Evolutionary conservation across 1,140 invertebrate species (phyloP), one percentile per base, ranked within the genome.

Genomic region (Ceratosolen solmsi): DNA sequence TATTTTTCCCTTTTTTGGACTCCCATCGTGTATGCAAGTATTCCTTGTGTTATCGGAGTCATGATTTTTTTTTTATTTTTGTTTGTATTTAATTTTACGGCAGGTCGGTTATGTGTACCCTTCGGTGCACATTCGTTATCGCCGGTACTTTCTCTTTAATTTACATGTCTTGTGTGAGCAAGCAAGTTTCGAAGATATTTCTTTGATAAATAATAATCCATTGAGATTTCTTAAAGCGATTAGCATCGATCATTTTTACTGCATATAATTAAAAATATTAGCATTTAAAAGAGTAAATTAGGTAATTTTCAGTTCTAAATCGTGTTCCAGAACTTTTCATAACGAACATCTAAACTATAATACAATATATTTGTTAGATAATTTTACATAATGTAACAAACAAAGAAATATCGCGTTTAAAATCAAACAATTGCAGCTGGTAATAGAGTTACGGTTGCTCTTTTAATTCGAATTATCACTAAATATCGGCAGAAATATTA

Each of bases 1-100:
- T 46, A 17, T 22, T 54, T 68, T 63, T 33, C 15, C 27, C 22
- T 79, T 84, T 84, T 68, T 68, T 74, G 27, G 63, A 27, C 79
- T 56, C 46, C 17, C 58, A 13, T 56, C 56, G 60, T 27, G 25
- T 30, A 4, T 1, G 11, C 9, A 51, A 17, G 20, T 46, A 54
- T 65, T 68, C 5, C 63, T 33, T 9, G 36, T 33, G 60, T 38
- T 68, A 68, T 38, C 63, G 38, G 38, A 4, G 63, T 38, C 33
- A 68, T n/a, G 20, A 15, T 22, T 3, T 54, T 25, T 49, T 72
- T 56, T 74, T 74, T 56, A 72, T 72, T 72, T 72, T 49, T 49
- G n/a, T 13, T 5, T 33, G n/a, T 72, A 22, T 72, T 27, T 72
- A 72, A 17, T 49, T 72, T 72, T 49, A 72, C 25, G 25, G 11